Percentiles rank a stretch among this genome's conserved stretches.
These are phyloP conservation scores for Aphrocallistes beatrix DNA, from an alignment of 37 sponge, comb jelly and placozoan genomes.

Conservation along the genomic window DNA sequence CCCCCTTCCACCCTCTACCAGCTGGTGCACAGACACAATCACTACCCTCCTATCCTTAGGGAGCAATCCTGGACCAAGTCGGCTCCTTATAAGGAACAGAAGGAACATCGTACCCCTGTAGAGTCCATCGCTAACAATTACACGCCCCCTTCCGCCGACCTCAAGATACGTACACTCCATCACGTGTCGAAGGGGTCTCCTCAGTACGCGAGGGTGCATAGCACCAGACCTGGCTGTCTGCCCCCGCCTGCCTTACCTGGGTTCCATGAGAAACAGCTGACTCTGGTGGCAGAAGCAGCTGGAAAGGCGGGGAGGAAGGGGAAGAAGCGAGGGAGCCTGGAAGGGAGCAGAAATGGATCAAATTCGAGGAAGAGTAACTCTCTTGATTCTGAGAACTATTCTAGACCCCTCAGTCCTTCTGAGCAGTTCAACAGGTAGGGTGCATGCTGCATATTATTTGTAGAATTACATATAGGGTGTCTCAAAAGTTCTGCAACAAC, in stretches of 20 bases:
- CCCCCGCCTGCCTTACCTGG: conserved; percentile 45
- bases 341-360: background rate
- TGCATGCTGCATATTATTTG: background rate
- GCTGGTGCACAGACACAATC: conserved; percentile 53
- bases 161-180: conserved; percentile 58
- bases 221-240: conserved; percentile 6
- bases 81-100: conserved; percentile 85
- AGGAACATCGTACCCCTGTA: conserved; percentile 63
- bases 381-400: conserved; percentile 2
- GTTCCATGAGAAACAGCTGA: conserved; percentile 41
- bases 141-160: conserved; percentile 61
- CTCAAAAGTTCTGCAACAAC: too few relatives aligned
- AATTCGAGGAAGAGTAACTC: background rate
- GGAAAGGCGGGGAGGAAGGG: background rate
- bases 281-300: background rate
- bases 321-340: background rate
- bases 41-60: conserved; percentile 80
- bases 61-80: conserved; percentile 72
- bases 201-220: background rate
- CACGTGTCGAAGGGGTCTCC: background rate
- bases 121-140: conserved; percentile 91
- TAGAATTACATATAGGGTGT: too few relatives aligned
- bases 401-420: conserved; percentile 53
- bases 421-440: conserved; percentile 35
- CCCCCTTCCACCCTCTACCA: conserved; percentile 19